Percentiles rank a stretch among this genome's conserved stretches.
Conservation (phyloP, 1,140 invertebrate genomes). For the Chymomyza costata region DNA sequence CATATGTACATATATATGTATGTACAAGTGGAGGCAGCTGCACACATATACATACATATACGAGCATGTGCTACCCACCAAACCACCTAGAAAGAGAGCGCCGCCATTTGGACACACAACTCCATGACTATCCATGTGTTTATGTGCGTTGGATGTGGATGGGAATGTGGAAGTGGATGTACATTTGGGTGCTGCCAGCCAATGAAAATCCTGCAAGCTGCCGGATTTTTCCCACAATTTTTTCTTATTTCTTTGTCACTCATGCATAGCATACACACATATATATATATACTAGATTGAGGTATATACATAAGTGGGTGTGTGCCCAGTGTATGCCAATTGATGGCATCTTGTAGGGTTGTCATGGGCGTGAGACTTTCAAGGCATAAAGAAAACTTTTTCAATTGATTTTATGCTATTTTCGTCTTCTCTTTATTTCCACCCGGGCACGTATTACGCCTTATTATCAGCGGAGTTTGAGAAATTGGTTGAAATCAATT, state of each 20-base stretch:
- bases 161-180: too few relatives aligned
- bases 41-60: slow-evolving; percentile 1
- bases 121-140: slow-evolving; percentile 61
- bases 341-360: not conserved
- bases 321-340: not conserved
- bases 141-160: slow-evolving; percentile 46
- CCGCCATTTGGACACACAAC: slow-evolving; percentile 56
- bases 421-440: slow-evolving; percentile 48
- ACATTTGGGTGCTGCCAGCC: slow-evolving; percentile 39
- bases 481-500: slow-evolving; percentile 72
- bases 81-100: not conserved
- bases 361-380: slow-evolving; percentile 48
- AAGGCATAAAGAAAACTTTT: slow-evolving; percentile 50
- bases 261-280: slow-evolving; percentile 55
- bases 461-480: slow-evolving; percentile 40
- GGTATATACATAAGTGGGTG: slow-evolving; percentile 33
- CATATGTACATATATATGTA: slow-evolving; percentile 10
- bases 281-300: too few relatives aligned
- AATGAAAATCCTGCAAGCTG: slow-evolving; percentile 59
- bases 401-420: slow-evolving; percentile 68
- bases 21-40: slow-evolving; percentile 3
- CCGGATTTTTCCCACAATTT: slow-evolving; percentile 65
- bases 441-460: slow-evolving; percentile 39
- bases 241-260: slow-evolving; percentile 60
- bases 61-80: not conserved